phyloP scores from a whole-genome alignment of 2,797 vertebrate species.

The Heliangelus exortis region DNA sequence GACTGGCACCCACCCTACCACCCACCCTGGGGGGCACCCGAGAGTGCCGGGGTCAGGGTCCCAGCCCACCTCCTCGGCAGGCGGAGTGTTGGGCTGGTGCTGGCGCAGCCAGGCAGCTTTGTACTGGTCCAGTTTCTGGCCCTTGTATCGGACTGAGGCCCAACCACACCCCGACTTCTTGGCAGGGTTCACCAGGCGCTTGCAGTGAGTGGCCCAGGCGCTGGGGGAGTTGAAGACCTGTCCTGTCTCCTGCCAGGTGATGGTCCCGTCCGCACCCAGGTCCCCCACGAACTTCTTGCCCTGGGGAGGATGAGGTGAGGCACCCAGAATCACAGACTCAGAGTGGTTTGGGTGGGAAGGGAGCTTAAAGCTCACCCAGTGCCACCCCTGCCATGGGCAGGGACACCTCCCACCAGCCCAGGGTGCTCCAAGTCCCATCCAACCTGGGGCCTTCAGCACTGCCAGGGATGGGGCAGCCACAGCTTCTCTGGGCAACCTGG shows the following conservation, averaged over 20 bases:
- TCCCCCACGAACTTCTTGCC: constrained; percentile 96
- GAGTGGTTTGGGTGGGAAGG: too few species aligned
- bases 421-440: too few species aligned
- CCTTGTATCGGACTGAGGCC: constrained; percentile 95
- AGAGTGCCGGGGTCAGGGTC: rapidly evolving
- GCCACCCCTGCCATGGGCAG: too few species aligned
- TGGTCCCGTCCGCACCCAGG: constrained; percentile 91
- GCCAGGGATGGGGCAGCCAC: too few species aligned
- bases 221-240: constrained; percentile 96
- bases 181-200: constrained; percentile 94
- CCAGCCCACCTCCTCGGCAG: constrained; percentile 86
- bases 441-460: too few species aligned
- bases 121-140: constrained; percentile 95
- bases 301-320: constrained; percentile 62
- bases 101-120: constrained; percentile 94
- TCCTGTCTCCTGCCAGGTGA: constrained; percentile 94
- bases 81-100: constrained; percentile 84
- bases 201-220: constrained; percentile 97
- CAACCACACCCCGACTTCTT: constrained; percentile 98
- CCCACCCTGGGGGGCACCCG: rapidly evolving
- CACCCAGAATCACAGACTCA: too few species aligned
- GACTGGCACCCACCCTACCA: not conserved
- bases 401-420: too few species aligned
- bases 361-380: too few species aligned
- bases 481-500: too few species aligned